A percentile compares a stretch with the other conserved stretches of the same genome.
phyloP scores from a whole-genome alignment of 2,113 vertebrate genomes.

The Procavia capensis region DNA sequence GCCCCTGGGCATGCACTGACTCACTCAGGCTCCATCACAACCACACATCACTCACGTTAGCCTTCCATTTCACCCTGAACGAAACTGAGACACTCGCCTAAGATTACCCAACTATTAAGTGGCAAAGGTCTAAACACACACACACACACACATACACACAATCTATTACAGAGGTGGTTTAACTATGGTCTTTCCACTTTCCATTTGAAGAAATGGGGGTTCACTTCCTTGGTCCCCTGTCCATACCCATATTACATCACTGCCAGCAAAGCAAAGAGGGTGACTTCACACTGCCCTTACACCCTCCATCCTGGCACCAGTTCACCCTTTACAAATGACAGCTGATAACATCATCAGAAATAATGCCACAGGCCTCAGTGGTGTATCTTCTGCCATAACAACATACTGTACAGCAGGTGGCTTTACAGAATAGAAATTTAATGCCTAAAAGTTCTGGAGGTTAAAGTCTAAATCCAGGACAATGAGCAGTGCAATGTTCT shows the following conservation, averaged over 20 bases:
- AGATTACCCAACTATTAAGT: slow-evolving; percentile 44
- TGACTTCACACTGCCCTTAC: not conserved
- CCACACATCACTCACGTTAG: slow-evolving; percentile 46
- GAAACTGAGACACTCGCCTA: slow-evolving; percentile 41
- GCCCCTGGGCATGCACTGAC: not conserved
- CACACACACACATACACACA: not conserved
- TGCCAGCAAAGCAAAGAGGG: not conserved
- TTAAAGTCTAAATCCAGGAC: not conserved
- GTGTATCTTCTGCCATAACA: not conserved
- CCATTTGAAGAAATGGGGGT: not conserved
- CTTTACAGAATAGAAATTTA: not conserved
- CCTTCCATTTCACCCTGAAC: slow-evolving; percentile 46
- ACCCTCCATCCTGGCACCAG: not conserved
- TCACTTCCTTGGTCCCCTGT: not conserved
- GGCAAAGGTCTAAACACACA: not conserved
- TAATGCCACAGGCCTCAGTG: not conserved
- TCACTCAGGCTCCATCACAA: slow-evolving; percentile 68
- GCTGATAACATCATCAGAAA: not conserved
- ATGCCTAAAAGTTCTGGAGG: not conserved
- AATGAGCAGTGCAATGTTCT: not conserved
- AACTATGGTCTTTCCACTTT: not conserved
- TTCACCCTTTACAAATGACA: not conserved
- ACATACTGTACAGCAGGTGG: too few species aligned
- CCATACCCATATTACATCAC: not conserved
- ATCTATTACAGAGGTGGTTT: not conserved